Evolutionary conservation across 2,113 vertebrate species (phyloP).

Genomic region (Tychaedon coryphoeus): DNA sequence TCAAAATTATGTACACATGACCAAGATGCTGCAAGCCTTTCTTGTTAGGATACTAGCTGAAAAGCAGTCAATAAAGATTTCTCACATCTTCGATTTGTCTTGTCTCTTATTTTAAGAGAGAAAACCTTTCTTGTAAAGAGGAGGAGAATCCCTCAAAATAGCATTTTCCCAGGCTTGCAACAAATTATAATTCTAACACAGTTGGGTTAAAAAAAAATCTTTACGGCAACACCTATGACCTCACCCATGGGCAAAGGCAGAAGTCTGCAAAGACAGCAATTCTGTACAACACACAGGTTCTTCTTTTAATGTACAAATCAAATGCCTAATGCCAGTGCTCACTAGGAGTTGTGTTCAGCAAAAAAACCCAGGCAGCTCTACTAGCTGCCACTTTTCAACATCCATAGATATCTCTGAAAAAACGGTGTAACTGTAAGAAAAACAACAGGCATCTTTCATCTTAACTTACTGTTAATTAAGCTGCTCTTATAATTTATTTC

Average conservation of each 20-base stretch:
- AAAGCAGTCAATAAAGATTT: background rate
- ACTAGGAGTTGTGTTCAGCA: background rate
- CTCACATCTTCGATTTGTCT: background rate
- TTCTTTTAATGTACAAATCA: background rate
- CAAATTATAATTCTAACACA: background rate
- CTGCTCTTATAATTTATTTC: background rate
- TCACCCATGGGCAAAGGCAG: background rate
- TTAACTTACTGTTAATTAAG: slow-evolving; percentile 20
- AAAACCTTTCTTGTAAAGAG: background rate
- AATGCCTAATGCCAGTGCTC: background rate
- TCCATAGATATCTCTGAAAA: background rate
- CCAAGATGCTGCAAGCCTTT: background rate
- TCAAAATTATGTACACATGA: background rate
- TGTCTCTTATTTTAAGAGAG: background rate
- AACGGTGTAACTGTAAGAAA: background rate
- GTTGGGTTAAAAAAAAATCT: background rate
- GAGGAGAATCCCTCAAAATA: background rate
- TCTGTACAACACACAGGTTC: background rate
- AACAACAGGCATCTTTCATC: background rate
- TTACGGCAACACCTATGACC: background rate
- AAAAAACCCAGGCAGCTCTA: background rate
- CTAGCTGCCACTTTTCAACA: background rate
- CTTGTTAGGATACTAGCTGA: background rate
- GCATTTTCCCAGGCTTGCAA: background rate
- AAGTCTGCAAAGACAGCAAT: background rate